A percentile compares a stretch with the other conserved stretches of the same genome.
Evolutionary conservation across 2,888 invertebrate genomes (phyloP).

Genomic region (Diarsia rubi): DNA sequence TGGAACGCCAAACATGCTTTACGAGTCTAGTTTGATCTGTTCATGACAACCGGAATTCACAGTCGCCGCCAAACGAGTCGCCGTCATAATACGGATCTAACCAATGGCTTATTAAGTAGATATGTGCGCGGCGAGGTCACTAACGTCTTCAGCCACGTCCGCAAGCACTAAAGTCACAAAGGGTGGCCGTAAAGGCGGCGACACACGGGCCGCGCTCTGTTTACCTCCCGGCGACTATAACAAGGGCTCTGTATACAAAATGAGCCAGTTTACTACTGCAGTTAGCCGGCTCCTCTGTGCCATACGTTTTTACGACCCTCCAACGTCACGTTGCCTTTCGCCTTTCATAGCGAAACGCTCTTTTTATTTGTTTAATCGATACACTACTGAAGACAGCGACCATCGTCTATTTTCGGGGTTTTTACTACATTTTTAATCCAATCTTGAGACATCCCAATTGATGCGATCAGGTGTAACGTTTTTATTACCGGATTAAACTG

Average conservation of each 20-base stretch:
- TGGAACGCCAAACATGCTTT: constrained; percentile 26
- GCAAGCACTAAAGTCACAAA: constrained; percentile 86
- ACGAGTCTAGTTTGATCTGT: constrained; percentile 48
- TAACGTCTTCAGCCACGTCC: constrained; percentile 80
- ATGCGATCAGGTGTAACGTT: constrained; percentile 87
- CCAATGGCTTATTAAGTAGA: constrained; percentile 72
- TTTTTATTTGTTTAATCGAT: constrained; percentile 91
- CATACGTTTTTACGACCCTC: constrained; percentile 89
- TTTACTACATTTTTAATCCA: constrained; percentile 87
- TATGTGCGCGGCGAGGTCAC: constrained; percentile 73
- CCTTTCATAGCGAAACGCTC: constrained; percentile 88
- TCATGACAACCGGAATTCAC: constrained; percentile 44
- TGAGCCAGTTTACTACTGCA: constrained; percentile 88
- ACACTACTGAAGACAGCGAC: constrained; percentile 86
- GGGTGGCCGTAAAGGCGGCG: constrained; percentile 88
- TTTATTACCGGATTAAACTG: constrained; percentile 87
- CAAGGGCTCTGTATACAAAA: constrained; percentile 89
- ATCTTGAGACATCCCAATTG: constrained; percentile 81
- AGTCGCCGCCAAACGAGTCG: constrained; percentile 53
- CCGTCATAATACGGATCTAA: constrained; percentile 38
- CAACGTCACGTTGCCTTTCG: constrained; percentile 88
- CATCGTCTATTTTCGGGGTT: constrained; percentile 83
- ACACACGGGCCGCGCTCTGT: constrained; percentile 87
- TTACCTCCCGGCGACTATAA: constrained; percentile 87
- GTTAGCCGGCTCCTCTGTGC: constrained; percentile 89